These are phyloP conservation scores for Hyles lineata DNA, from an alignment of 2,888 invertebrate genomes.

Conservation along the genomic window DNA sequence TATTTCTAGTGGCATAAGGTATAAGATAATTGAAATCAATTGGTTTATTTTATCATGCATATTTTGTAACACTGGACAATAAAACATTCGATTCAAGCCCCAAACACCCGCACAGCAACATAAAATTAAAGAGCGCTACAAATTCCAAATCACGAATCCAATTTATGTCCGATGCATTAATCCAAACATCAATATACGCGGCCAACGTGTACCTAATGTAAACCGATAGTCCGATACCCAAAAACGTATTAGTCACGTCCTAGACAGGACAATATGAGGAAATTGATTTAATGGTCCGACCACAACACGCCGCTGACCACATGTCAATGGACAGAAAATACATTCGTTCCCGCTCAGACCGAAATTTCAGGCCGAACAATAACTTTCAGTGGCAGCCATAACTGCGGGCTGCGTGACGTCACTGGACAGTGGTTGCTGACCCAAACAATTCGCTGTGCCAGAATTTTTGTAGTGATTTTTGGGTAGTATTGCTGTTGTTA, in stretches of 20 bases:
- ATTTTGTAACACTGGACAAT: too few species aligned
- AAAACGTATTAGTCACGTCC: slow-evolving; percentile 16
- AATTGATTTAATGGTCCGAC: slow-evolving; percentile 47
- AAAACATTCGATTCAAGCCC: too few species aligned
- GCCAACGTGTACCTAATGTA: slow-evolving; percentile 8
- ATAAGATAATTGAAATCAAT: too few species aligned
- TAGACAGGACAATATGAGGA: slow-evolving; percentile 34
- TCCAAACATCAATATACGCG: neutral
- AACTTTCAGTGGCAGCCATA: slow-evolving; percentile 16
- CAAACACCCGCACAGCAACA: too few species aligned
- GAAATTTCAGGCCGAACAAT: neutral
- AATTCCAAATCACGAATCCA: neutral
- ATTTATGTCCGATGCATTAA: slow-evolving; percentile 1
- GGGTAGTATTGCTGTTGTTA: too few species aligned
- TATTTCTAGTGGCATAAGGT: too few species aligned
- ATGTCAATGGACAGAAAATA: slow-evolving; percentile 23
- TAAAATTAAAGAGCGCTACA: neutral
- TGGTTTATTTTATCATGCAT: too few species aligned
- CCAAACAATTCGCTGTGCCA: neutral
- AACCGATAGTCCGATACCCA: neutral
- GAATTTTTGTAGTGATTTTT: neutral
- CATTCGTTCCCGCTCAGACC: slow-evolving; percentile 3
- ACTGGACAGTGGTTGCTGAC: neutral
- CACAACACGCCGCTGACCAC: slow-evolving; percentile 36
- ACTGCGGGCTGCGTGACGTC: neutral